A percentile compares a stretch with the other conserved stretches of the same genome.
phyloP scores from a whole-genome alignment of 1,140 invertebrate genomes.

The Eueides isabella region DNA sequence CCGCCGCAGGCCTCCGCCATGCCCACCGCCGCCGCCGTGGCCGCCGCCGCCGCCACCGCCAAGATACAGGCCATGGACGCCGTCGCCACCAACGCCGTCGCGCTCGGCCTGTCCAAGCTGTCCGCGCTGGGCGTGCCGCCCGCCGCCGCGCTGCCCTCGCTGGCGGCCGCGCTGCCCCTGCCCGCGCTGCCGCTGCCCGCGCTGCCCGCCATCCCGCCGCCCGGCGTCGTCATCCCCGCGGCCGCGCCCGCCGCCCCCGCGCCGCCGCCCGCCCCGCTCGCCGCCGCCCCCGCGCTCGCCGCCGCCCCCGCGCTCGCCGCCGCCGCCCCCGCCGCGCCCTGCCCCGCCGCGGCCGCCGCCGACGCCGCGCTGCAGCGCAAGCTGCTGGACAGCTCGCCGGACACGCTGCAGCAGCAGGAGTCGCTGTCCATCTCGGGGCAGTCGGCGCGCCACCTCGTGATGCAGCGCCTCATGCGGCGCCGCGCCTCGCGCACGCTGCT shows the following conservation, averaged over 20 bases:
- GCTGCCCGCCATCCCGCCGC: conserved; percentile 36
- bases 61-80: conserved; percentile 97
- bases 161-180: conserved; percentile 52
- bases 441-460: conserved; percentile 96
- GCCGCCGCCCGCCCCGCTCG: conserved; percentile 51
- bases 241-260: conserved; percentile 85
- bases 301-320: conserved; percentile 39
- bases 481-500: conserved; percentile 94
- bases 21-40: conserved; percentile 97
- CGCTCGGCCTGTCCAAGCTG: conserved; percentile 84
- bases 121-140: conserved; percentile 68
- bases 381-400: conserved; percentile 92
- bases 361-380: conserved; percentile 88
- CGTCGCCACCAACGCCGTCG: conserved; percentile 92
- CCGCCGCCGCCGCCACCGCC: conserved; percentile 98
- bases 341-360: too few species aligned
- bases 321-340: too few species aligned
- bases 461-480: conserved; percentile 98
- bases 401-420: conserved; percentile 97
- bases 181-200: conserved; percentile 26
- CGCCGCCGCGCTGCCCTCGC: conserved; percentile 58
- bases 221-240: conserved; percentile 82
- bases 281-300: conserved; percentile 36
- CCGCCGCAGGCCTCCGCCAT: conserved; percentile 90
- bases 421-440: conserved; percentile 99